Base-by-base conservation (phyloP, 2,113 vertebrate species). In the Crypturellus undulatus region DNA sequence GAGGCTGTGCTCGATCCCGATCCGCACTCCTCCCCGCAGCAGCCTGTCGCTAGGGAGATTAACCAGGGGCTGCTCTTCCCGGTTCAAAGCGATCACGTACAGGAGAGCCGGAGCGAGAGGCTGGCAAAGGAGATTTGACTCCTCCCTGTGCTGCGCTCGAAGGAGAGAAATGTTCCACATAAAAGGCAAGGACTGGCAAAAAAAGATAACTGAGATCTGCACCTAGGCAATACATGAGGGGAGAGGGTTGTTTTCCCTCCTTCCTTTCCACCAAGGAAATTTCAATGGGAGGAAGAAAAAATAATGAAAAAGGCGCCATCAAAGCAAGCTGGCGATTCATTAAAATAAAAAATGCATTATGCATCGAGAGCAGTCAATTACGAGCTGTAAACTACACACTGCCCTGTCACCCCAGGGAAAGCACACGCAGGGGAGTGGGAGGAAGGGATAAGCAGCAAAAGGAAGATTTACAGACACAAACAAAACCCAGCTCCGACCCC, bases 271-370 rank as follows among this genome's bases (percentile, higher is more conserved):
- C 85, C 83, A 93, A 85, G 87, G 80, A 96, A 96, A 93, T 84
- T 83, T 96, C 94, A 91, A 87, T 63, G 68, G 92, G 84, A 95
- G 84, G 81, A 93, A 93, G 79, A 82, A 81, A 94, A 94, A 97
- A 96, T 91, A 94, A 95, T 52, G 84, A 89, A 94, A 95, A 49
- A 49, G 94, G 96, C 95, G 49, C 84, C 86, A 88, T 94, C 91
- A 94, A 97, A 97, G 95, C 92, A 79, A 86, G 86, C 62, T 85
- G 67, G 81, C 63, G 64, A 97, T 91, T 96, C 93, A 95, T 97
- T 97, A 90, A 92, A 94, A 95, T 93, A 91, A 92, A 93, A 95
- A 96, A 80, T 95, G 86, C 94, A 97, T 97, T 94, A 96, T 96
- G 95, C 92, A 97, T 96, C 65, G 87, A 93, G 85, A 88, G 93